Evolutionary conservation across 2,797 vertebrate genomes (phyloP).

Genomic region (Antrozous pallidus): DNA sequence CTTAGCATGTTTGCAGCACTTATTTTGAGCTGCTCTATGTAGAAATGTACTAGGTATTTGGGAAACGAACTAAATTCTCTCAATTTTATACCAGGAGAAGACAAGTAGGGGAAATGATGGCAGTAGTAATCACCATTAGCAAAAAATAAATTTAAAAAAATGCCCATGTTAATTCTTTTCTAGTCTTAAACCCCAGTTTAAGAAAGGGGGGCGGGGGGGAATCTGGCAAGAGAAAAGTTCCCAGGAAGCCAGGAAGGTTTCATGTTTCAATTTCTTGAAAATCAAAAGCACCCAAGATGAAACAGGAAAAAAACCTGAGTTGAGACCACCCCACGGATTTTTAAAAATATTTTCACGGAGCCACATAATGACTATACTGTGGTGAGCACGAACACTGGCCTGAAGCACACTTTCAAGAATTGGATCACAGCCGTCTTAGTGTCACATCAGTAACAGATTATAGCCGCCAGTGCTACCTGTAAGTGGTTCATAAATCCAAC

Average conservation of each 20-base stretch:
- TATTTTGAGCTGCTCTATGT: not conserved
- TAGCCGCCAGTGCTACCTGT: not conserved
- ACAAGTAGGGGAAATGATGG: not conserved
- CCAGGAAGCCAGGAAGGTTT: not conserved
- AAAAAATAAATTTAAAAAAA: too few relatives aligned
- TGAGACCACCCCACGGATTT: not conserved
- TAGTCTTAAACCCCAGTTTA: not conserved
- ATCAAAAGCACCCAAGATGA: conserved; percentile 12
- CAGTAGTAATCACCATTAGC: not conserved
- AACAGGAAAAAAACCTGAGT: conserved; percentile 29
- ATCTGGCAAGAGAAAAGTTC: not conserved
- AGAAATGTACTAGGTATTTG: not conserved
- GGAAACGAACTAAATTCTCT: not conserved
- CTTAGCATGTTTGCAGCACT: not conserved
- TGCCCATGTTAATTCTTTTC: not conserved
- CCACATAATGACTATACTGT: not conserved
- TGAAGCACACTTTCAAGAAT: not conserved
- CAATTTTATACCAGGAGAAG: not conserved
- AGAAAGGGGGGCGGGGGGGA: not conserved
- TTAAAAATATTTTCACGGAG: not conserved
- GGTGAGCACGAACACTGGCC: not conserved
- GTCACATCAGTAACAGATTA: not conserved
- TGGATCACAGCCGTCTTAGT: not conserved
- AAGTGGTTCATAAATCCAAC: conserved; percentile 4
- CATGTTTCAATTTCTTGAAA: not conserved